Evolutionary conservation across 2,113 vertebrate species (phyloP), one percentile per base, ranked within the genome.

Genomic region (Neopipo cinnamomea): DNA sequence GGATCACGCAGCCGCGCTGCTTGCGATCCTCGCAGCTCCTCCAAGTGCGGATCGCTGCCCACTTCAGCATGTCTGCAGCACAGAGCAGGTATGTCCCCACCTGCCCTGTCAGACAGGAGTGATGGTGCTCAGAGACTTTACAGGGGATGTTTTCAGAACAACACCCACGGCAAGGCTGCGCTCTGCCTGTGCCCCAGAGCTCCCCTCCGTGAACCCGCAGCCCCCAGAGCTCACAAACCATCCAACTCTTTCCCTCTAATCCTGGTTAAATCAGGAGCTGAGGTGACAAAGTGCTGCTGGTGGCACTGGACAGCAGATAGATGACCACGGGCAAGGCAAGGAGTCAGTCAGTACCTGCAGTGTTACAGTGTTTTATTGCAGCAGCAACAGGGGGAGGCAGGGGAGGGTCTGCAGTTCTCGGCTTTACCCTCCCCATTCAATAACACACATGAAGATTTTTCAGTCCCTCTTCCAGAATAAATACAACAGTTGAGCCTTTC

Each of bases 281-380:
- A 59, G 66, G 71, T 50, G 62, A 33, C 55, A 73, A n/a, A 59
- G 72, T 2, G 37, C 73, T 41, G 80, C 59, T 49, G 41, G 28
- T 62, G 73, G 5, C 55, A 35, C 47, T 76, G 79, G n/a, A 13
- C 24, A 49, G 63, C 63, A 77, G 74, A n/a, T 4, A 10, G 61
- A 44, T 3, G 52, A 15, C 46, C 50, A 30, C 4, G 8, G 59
- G 49, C 14, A 37, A 42, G 33, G 50, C 27, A 41, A 56, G 49
- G 31, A 11, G 16, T 19, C 46, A 10, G 16, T 19, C 47, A 6
- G 76, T 31, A 12, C 56, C 50, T 63, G 72, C 35, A 59, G 47
- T 0, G 0, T 44, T 22, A 5, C 2, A 1, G 28, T 41, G 19
- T 5, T 44, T 21, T n/a, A 42, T 8, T n/a, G 47, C 39, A n/a